Evolutionary conservation across 2,888 invertebrate species (phyloP).

Genomic region (Hydriomena furcata): DNA sequence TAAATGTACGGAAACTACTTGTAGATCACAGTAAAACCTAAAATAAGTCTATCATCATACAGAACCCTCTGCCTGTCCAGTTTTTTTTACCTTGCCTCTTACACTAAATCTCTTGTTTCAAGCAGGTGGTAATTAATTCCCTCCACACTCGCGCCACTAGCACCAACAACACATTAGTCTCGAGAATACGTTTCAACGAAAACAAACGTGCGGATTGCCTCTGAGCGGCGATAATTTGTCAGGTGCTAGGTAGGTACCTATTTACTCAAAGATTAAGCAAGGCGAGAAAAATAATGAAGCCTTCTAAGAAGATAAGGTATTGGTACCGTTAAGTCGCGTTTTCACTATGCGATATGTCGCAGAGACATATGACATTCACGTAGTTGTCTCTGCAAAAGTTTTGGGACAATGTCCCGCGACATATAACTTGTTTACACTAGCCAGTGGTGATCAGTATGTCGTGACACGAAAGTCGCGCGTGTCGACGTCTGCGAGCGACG

Average conservation of each 20-base stretch:
- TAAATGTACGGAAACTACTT: no score
- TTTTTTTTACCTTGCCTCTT: no score
- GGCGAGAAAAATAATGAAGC: background rate
- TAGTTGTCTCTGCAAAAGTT: background rate
- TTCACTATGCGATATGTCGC: no score
- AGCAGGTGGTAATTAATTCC: constrained; percentile 32
- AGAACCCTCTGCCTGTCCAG: no score
- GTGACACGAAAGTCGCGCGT: no score
- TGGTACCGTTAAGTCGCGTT: no score
- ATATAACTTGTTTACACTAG: background rate
- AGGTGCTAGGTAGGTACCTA: no score
- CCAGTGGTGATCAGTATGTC: no score
- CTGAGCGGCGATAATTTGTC: constrained; percentile 76
- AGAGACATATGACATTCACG: background rate
- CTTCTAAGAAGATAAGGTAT: no score
- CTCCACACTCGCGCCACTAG: constrained; percentile 30
- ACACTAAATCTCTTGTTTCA: background rate
- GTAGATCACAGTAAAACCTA: no score
- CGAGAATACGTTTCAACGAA: constrained; percentile 75
- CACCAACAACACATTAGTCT: constrained; percentile 61
- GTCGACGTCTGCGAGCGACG: no score
- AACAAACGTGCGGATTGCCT: constrained; percentile 78
- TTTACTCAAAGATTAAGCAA: constrained; percentile 53
- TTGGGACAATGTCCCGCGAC: background rate
- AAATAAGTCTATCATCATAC: no score